Evolutionary conservation across 2,797 vertebrate genomes (phyloP).

Genomic region (Adrianichthys oophorus): DNA sequence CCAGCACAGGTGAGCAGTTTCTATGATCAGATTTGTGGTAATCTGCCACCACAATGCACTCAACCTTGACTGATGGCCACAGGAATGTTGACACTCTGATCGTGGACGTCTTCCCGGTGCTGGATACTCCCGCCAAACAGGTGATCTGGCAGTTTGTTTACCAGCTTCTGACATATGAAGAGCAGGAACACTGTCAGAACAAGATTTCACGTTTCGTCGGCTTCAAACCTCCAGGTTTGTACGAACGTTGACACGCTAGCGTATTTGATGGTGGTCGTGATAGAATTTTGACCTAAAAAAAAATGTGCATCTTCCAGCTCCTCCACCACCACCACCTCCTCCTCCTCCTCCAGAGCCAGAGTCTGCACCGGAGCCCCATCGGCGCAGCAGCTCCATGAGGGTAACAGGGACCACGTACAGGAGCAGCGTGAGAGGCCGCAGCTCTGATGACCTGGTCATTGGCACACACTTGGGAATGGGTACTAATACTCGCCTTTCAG

Average conservation of each 20-base stretch:
- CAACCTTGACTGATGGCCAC: slow-evolving; percentile 30
- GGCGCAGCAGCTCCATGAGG: slow-evolving; percentile 86
- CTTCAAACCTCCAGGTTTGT: slow-evolving; percentile 80
- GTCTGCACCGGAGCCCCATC: slow-evolving; percentile 81
- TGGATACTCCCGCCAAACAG: slow-evolving; percentile 97
- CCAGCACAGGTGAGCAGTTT: slow-evolving; percentile 87
- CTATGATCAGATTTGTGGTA: background rate
- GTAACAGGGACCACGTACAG: slow-evolving; percentile 84
- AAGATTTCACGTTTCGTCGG: slow-evolving; percentile 96
- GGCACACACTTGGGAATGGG: slow-evolving; percentile 83
- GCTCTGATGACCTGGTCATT: slow-evolving; percentile 82
- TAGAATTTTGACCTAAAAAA: slow-evolving; percentile 7
- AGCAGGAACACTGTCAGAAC: slow-evolving; percentile 95
- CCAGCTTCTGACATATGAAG: slow-evolving; percentile 95
- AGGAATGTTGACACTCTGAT: slow-evolving; percentile 98
- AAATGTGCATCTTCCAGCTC: slow-evolving; percentile 65
- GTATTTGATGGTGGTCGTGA: background rate
- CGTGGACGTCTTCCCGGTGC: slow-evolving; percentile 92
- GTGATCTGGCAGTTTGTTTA: slow-evolving; percentile 98
- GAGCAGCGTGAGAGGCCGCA: slow-evolving; percentile 83
- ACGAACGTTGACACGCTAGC: background rate
- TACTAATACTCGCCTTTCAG: slow-evolving; percentile 42
- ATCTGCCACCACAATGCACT: no score
- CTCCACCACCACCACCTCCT: slow-evolving; percentile 51
- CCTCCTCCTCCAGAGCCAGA: slow-evolving; percentile 80